Conservation (phyloP, 2,888 invertebrate genomes). For the Nasonovia ribisnigri region DNA sequence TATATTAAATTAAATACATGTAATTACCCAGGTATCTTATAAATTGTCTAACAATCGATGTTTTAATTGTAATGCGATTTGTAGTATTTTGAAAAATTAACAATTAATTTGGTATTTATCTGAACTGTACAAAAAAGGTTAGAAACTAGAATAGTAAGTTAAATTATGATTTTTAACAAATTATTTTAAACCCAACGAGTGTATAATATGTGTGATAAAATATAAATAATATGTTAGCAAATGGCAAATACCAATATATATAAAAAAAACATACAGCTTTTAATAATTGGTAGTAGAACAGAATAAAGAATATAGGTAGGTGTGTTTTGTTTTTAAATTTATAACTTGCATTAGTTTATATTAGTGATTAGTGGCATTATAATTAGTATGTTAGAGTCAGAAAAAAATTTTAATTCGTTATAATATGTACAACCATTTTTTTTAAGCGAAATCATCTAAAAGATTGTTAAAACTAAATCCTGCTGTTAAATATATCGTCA, state of each 20-base stretch:
- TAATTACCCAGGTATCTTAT: not conserved
- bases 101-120: not conserved
- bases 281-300: not conserved
- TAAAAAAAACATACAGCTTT: not conserved
- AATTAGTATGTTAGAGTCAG: too few species aligned
- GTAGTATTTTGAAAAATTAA: not conserved
- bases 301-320: not conserved
- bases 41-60: not conserved
- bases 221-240: not conserved
- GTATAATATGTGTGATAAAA: not conserved
- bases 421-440: not conserved
- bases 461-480: not conserved
- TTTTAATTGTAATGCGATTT: not conserved
- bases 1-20: not conserved
- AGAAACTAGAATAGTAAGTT: not conserved
- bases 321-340: not conserved
- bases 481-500: not conserved
- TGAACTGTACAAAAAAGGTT: not conserved
- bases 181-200: not conserved
- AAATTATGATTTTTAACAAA: not conserved
- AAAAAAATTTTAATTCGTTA: not conserved
- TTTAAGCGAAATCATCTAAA: not conserved
- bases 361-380: too few species aligned
- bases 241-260: not conserved
- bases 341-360: not conserved